Base-by-base conservation (phyloP, 2,797 vertebrate species). In the Peromyscus attwateri region DNA sequence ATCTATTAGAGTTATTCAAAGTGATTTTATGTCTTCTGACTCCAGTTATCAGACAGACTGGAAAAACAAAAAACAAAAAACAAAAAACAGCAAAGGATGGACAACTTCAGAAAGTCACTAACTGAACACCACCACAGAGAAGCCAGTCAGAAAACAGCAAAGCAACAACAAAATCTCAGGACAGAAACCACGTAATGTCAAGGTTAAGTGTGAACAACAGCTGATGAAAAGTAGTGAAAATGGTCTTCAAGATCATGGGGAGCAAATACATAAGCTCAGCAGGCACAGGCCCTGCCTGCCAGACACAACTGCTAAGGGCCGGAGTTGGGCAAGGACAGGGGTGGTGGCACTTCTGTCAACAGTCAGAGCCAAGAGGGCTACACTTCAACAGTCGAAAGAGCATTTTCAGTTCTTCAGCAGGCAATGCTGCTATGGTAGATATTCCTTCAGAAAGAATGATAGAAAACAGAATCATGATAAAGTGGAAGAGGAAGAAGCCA, bases 61-160 rank as follows among this genome's bases (percentile, higher is more conserved):
- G 49, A 64, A 93, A 89, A 92, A 37, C 40, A n/a, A 27, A 93
- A 89, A 92, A 37, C 40, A n/a, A 27, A 57, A 60, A 60, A 4
- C 19, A 60, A 60, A 62, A 52, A 34, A 57, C 17, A 87, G 21
- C 62, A 80, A 88, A 52, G 79, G 23, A 89, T 62, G 43, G 92
- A 91, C 46, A 82, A 46, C 21, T 27, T 71, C n/a, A 92, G 34
- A 94, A 94, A 92, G 89, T 87, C 77, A 94, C 90, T 29, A 84
- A 82, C 19, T 88, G 13, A 96, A 57, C 55, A 83, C 95, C 87
- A 6, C 6, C 19, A 17, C 80, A 88, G 10, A 95, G 27, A 91
- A 95, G 46, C 11, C 23, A 94, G 87, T 25, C 60, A 84, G 89
- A 57, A 92, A n/a, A 4, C 21, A 37, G 17, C 49, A 49, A 9